Evolutionary conservation across 2,888 invertebrate genomes (phyloP), one percentile per base, ranked within the genome.

Genomic region (Tetropium fuscum): DNA sequence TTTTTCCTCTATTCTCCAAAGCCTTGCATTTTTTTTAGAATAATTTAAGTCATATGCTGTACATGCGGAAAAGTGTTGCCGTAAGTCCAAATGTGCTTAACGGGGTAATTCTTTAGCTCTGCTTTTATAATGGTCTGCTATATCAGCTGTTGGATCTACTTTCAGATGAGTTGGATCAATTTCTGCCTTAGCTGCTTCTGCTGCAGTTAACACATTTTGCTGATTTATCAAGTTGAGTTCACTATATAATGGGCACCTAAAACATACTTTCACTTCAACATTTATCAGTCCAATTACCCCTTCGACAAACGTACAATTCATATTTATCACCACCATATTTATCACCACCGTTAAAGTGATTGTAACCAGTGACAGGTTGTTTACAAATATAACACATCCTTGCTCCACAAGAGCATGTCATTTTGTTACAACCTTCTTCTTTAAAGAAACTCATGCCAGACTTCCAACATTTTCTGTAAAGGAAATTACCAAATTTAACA

Each of bases 331-430:
- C 80, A 30, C 83, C 83, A n/a, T n/a, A n/a, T n/a, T n/a, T n/a
- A n/a, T n/a, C n/a, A 69, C 81, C 81, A 3, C 83, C 81, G 60
- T 81, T 78, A 62, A 88, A 88, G 76, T 88, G 88, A 1, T 63
- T 62, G 68, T 88, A 88, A 71, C 82, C 81, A 1, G 74, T 79
- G 8, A 87, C 81, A 7, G 83, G 82, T 64, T 83, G 60, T 20
- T 84, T 79, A 68, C 87, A 87, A 7, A 87, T 72, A 60, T 87
- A 87, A 66, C 87, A 87, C 83, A 85, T 86, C 8, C 63, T 66
- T 2, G 84, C 84, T 0, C 86, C 86, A 71, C 87, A 87, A 0
- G 75, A 60, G 66, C 87, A 87, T 0, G 80, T 82, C 82, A 87
- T 87, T 68, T 84, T 84, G 66, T 87, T 87, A 70, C 87, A 87